phyloP scores from a whole-genome alignment of 2,888 invertebrate genomes.

The Phymatocera aterrima region DNA sequence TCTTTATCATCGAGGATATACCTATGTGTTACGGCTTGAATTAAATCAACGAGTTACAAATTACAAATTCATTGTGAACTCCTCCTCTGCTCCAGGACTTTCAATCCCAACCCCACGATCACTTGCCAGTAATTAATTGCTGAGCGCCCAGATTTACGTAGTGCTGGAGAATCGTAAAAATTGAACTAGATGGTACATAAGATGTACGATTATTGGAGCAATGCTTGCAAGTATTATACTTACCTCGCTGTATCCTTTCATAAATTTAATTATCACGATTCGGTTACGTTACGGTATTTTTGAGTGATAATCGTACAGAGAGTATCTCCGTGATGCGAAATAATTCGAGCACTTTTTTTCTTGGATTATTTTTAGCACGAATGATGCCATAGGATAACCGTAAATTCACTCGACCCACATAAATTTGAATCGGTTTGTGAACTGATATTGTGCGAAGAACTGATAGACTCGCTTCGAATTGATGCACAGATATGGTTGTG shows the following conservation, averaged over 20 bases:
- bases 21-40: background rate
- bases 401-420: no score
- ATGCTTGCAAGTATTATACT: background rate
- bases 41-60: constrained; percentile 24
- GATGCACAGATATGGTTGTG: background rate
- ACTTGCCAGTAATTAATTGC: constrained; percentile 13
- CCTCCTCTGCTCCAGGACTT: background rate
- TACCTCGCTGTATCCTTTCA: no score
- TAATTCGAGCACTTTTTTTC: no score
- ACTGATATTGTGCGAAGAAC: background rate
- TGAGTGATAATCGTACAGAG: background rate
- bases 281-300: background rate
- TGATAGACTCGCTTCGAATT: no score
- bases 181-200: background rate
- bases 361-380: no score
- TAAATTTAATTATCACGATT: background rate
- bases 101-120: background rate
- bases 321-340: background rate
- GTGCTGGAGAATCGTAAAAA: background rate
- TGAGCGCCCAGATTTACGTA: background rate
- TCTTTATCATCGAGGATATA: background rate
- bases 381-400: no score
- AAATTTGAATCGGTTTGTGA: no score
- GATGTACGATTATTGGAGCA: background rate
- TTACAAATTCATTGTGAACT: constrained; percentile 18